phyloP scores from a whole-genome alignment of 2,797 vertebrate species.

The Melanogrammus aeglefinus region DNA sequence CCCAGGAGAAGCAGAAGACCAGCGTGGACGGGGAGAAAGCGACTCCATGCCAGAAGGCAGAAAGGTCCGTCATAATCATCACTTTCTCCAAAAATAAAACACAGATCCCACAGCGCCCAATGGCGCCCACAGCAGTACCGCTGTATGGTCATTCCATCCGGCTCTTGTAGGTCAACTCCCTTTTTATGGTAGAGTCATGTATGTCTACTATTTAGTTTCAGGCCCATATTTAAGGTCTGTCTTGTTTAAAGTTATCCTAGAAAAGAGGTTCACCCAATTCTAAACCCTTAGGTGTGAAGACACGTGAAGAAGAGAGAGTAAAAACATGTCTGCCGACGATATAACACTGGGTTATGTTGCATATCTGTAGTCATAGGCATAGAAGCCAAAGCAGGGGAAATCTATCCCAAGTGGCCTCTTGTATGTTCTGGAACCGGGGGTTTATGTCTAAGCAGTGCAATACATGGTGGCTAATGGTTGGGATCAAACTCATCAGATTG shows the following conservation, averaged over 20 bases:
- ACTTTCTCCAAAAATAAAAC: background rate
- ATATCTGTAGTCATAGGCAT: background rate
- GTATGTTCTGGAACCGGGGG: too few relatives aligned
- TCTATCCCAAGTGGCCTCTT: background rate
- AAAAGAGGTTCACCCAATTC: too few relatives aligned
- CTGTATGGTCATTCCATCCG: too few relatives aligned
- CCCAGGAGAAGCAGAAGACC: constrained; percentile 42
- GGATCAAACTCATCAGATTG: too few relatives aligned
- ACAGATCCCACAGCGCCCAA: background rate
- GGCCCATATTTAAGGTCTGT: background rate
- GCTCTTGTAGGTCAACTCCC: background rate
- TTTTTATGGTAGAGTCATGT: background rate
- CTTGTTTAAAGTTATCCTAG: background rate
- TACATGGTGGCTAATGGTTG: too few relatives aligned
- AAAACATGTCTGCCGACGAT: background rate
- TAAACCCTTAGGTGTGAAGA: background rate
- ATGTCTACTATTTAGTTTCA: background rate
- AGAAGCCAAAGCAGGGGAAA: background rate
- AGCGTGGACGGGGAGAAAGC: constrained; percentile 33
- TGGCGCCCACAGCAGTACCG: too few relatives aligned
- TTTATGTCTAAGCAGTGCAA: too few relatives aligned
- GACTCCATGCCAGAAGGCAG: constrained; percentile 43
- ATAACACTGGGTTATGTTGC: background rate
- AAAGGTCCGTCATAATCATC: constrained; percentile 60
- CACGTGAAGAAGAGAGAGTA: background rate